phyloP scores from a whole-genome alignment of 2,888 invertebrate species.

The Lepetodrilus schrolli region DNA sequence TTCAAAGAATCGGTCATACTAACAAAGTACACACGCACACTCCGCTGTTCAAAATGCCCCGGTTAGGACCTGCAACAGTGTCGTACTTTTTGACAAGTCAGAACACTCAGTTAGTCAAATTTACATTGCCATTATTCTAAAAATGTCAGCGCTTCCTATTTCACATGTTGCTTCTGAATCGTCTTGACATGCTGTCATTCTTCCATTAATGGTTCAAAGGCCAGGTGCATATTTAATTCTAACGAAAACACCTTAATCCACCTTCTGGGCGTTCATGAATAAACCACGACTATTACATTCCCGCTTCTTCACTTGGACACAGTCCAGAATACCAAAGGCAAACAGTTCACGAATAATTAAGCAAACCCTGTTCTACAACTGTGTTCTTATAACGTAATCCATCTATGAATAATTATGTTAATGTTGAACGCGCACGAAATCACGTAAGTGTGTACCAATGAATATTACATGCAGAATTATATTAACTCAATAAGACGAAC shows the following conservation, averaged over 20 bases:
- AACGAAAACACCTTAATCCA: not conserved
- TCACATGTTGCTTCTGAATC: not conserved
- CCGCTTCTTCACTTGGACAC: not conserved
- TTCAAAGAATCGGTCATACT: too few species aligned
- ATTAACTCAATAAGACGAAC: too few species aligned
- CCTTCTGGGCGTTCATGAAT: not conserved
- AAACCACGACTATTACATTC: conserved; percentile 9
- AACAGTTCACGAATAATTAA: conserved; percentile 21
- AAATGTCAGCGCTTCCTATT: too few species aligned
- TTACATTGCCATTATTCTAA: too few species aligned
- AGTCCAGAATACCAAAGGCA: not conserved
- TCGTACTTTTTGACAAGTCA: too few species aligned
- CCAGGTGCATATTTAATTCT: conserved; percentile 1
- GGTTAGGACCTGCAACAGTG: too few species aligned
- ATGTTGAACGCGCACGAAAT: conserved; percentile 8
- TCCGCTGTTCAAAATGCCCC: too few species aligned
- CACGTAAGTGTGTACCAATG: conserved; percentile 15
- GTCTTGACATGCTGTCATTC: not conserved
- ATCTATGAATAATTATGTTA: conserved; percentile 21
- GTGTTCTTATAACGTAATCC: too few species aligned
- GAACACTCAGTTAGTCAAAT: too few species aligned
- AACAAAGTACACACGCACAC: too few species aligned
- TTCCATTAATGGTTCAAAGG: not conserved
- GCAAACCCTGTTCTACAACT: not conserved
- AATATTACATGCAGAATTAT: not conserved